Evolutionary conservation across 2,888 invertebrate genomes (phyloP).

Genomic region (Drosophila suboccidentalis): DNA sequence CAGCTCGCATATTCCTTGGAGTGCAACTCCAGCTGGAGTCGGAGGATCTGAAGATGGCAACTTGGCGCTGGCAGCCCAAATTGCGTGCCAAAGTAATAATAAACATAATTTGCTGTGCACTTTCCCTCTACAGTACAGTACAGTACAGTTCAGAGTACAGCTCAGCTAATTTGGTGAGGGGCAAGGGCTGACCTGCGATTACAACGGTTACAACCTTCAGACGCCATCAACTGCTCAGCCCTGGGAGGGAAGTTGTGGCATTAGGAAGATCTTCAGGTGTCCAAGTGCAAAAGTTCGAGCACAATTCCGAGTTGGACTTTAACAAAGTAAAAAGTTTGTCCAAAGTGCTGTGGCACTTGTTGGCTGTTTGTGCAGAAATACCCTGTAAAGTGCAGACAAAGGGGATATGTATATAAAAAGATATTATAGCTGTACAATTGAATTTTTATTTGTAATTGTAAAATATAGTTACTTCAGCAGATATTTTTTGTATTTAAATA

Average conservation of each 20-base stretch:
- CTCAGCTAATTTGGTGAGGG: conserved; percentile 49
- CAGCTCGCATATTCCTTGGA: conserved; percentile 13
- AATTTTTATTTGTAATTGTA: too few species aligned
- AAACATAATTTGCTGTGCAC: conserved; percentile 78
- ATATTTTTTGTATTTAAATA: too few species aligned
- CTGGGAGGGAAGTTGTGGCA: conserved; percentile 1
- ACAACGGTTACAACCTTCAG: conserved; percentile 40
- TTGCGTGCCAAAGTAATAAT: conserved; percentile 79
- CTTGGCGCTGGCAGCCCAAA: conserved; percentile 36
- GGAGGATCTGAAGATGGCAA: conserved; percentile 1
- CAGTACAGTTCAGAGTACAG: conserved; percentile 17
- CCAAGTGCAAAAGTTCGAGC: conserved; percentile 70
- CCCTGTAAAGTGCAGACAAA: conserved; percentile 10
- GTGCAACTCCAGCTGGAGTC: conserved; percentile 5
- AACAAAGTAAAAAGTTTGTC: conserved; percentile 75
- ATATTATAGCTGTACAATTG: background rate
- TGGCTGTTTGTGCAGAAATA: conserved; percentile 38
- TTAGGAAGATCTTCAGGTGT: conserved; percentile 44
- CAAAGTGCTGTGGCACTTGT: conserved; percentile 57
- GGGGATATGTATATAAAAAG: conserved; percentile 8
- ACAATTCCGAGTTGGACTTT: conserved; percentile 70
- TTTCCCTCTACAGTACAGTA: conserved; percentile 26
- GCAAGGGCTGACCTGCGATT: conserved; percentile 26
- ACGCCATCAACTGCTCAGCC: conserved; percentile 32
- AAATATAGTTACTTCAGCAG: background rate